Evolutionary conservation across 2,113 vertebrate genomes (phyloP), one percentile per base, ranked within the genome.

Genomic region (Gallinago paraguaiae): DNA sequence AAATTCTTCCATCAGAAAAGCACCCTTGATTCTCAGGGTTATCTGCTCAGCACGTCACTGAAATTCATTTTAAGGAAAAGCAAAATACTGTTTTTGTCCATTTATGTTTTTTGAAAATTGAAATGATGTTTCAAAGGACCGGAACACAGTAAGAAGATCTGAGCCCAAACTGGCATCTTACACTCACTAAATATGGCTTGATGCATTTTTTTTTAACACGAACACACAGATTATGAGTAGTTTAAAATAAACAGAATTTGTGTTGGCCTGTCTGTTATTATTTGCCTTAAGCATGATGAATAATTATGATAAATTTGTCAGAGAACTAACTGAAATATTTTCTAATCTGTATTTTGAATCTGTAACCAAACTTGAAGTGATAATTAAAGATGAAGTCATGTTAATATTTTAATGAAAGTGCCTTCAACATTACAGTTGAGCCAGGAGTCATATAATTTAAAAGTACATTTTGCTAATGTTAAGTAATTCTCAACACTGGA

Each of bases 361-460:
- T 75, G 81, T 75, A 91, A 86, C 43, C 53, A 94, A 61, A 17
- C 13, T 79, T 86, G 57, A 95, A 86, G 77, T 50, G 18, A 14
- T 81, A 95, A 96, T 86, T 96, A 95, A 89, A 94, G 57, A 90
- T 94, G 87, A 96, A 93, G 92, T 93, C 35, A 92, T 81, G 37
- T 59, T 83, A 60, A 81, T 59, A 18, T 70, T 92, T 63, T 82
- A 87, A 91, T 76, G 48, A 60, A 90, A 86, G 22, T 75, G 41
- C 31, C 77, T 92, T 84, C 56, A 74, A 78, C 48, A n/a, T 37
- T 80, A 80, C 23, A 81, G 51, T 65, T 81, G 64, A 93, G 93
- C 28, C 86, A 95, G 64, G 93, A 96, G 53, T 68, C 64, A 50
- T 53, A 75, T 51, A 63, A 90, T 60, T 92, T 37, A 94, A 83